A percentile compares a stretch with the other conserved stretches of the same genome.
Conservation (phyloP, 2,113 vertebrate genomes). For the Grammomys surdaster region DNA sequence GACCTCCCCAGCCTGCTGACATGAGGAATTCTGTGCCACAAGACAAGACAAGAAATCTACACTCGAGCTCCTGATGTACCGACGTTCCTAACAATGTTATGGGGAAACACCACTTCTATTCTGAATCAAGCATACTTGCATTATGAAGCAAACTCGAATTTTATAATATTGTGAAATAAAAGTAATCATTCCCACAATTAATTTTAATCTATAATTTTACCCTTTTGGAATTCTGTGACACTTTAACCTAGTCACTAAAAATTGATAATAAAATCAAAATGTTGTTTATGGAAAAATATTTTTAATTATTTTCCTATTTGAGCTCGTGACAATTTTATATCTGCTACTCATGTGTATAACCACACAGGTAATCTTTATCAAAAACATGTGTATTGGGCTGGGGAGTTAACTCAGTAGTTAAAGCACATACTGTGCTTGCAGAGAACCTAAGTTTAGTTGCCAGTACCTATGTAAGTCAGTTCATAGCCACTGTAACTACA, state of each 20-base stretch:
- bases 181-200: background rate
- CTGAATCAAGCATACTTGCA: background rate
- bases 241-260: conserved; percentile 40
- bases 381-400: background rate
- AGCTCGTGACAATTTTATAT: background rate
- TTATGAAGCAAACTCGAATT: background rate
- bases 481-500: background rate
- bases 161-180: background rate
- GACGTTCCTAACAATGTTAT: background rate
- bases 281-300: background rate
- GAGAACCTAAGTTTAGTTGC: background rate
- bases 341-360: background rate
- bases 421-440: background rate
- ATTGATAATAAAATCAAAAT: background rate
- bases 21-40: accelerated
- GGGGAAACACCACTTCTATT: background rate
- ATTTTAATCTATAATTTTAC: background rate
- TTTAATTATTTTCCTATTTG: background rate
- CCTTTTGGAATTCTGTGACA: conserved; percentile 11
- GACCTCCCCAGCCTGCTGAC: too few relatives aligned
- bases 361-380: background rate
- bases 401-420: too few relatives aligned
- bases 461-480: background rate
- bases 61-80: accelerated
- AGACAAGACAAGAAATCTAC: background rate